A percentile compares a stretch with the other conserved stretches of the same genome.
Evolutionary conservation across 2,113 vertebrate species (phyloP).

Genomic region (Crotalus tigris): DNA sequence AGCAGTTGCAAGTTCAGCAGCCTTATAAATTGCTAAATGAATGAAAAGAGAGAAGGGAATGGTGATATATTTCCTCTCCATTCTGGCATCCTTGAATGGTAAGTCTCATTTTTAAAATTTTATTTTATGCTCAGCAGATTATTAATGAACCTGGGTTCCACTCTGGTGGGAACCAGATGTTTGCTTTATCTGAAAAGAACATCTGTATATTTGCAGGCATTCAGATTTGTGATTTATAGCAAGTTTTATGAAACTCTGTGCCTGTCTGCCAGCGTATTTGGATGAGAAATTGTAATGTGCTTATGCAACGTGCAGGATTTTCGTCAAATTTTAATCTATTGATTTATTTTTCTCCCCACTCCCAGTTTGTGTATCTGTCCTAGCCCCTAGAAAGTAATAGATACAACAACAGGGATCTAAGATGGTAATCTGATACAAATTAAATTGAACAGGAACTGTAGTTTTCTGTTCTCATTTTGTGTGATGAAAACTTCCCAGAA

Average conservation of each 20-base stretch:
- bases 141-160: neutral
- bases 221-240: neutral
- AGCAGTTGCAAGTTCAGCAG: neutral
- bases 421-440: neutral
- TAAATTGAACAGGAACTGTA: neutral
- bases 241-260: neutral
- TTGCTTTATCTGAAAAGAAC: neutral
- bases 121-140: neutral
- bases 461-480: neutral
- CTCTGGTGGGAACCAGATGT: neutral
- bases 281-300: neutral
- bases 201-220: neutral
- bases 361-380: neutral
- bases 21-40: neutral
- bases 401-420: neutral
- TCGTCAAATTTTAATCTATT: neutral
- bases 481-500: neutral
- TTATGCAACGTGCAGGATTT: neutral
- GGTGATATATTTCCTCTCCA: neutral
- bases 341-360: neutral
- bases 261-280: neutral
- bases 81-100: neutral
- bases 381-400: neutral
- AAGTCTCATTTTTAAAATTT: neutral
- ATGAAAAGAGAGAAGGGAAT: neutral